Base-by-base conservation (phyloP, 2,113 vertebrate genomes). In the Tonatia bakeri region DNA sequence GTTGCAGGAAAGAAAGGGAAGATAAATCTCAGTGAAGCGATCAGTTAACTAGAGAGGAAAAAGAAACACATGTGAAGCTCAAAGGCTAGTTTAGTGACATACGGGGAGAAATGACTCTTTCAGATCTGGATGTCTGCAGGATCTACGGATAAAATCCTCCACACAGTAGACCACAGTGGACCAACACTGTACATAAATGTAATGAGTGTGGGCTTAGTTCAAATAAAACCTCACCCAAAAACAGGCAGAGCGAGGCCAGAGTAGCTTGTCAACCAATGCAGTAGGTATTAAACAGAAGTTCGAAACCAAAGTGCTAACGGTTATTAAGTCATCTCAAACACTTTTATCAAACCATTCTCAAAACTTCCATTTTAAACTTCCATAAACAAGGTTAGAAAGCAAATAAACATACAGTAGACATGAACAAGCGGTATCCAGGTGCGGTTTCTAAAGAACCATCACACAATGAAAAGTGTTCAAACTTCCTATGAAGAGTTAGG, bases 1-100 rank as follows among this genome's bases (percentile, higher is more conserved):
- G 95, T 40, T 94, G 88, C 79, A 97, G 96, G 95, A 72, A 94
- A n/a, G 22, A 77, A 77, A 52, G 47, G 75, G 87, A 88, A 97
- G 90, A 96, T 40, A 61, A 65, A 40, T 64, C 82, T 97, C 94
- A 96, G 65, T 83, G 95, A 45, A 70, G 59, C 38, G 26, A 69
- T 76, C 69, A 36, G 38, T 31, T 67, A 54, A 88, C 73, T 50
- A 31, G 0, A 61, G 43, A 69, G 16, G 47, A 40, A 96, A 92
- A 95, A 31, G 75, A 91, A 94, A 90, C 19, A 91, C 12, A 69
- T 16, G 24, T 12, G 52, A 45, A 64, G 65, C 31, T 38, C 72
- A 87, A 59, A 91, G 9, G 24, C 36, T 33, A 50, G 19, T 17
- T 84, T 43, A 87, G 31, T 28, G 52, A 90, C 3, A 43, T 2